Evolutionary conservation across 2,113 vertebrate species (phyloP).

Genomic region (Ploceus nigricollis): DNA sequence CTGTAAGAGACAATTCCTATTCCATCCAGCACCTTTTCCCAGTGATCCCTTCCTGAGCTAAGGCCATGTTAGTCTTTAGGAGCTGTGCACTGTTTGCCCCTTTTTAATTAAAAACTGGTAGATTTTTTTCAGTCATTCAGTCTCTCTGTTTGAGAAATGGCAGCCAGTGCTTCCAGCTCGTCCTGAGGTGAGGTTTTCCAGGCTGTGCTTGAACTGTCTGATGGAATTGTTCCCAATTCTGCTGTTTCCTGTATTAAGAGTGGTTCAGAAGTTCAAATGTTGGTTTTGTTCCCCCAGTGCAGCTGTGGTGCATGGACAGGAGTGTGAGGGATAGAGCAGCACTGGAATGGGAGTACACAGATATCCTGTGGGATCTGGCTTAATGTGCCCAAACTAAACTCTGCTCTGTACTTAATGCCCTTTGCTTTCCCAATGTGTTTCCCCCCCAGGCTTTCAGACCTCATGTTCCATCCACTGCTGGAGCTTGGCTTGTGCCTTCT

Average conservation of each 20-base stretch:
- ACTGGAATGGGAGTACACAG: neutral
- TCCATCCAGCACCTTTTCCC: neutral
- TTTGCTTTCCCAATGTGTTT: neutral
- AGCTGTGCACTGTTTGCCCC: neutral
- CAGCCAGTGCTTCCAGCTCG: neutral
- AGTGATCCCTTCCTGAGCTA: neutral
- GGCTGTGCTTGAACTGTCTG: neutral
- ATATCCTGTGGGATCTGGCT: neutral
- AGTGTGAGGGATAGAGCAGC: neutral
- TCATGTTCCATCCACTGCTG: fast-evolving
- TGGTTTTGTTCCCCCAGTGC: neutral
- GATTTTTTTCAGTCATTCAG: neutral
- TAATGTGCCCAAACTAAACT: neutral
- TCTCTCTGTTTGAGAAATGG: neutral
- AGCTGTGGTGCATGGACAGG: neutral
- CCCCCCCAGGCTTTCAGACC: neutral
- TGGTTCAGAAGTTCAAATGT: neutral
- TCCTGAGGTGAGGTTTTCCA: neutral
- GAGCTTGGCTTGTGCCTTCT: neutral
- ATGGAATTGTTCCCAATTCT: neutral
- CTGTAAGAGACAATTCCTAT: neutral
- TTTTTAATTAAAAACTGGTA: neutral
- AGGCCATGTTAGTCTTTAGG: neutral
- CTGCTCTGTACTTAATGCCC: neutral
- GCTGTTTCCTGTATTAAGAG: neutral